Base-by-base conservation (phyloP, 2,888 invertebrate species). In the Gasteruption jaculator region DNA sequence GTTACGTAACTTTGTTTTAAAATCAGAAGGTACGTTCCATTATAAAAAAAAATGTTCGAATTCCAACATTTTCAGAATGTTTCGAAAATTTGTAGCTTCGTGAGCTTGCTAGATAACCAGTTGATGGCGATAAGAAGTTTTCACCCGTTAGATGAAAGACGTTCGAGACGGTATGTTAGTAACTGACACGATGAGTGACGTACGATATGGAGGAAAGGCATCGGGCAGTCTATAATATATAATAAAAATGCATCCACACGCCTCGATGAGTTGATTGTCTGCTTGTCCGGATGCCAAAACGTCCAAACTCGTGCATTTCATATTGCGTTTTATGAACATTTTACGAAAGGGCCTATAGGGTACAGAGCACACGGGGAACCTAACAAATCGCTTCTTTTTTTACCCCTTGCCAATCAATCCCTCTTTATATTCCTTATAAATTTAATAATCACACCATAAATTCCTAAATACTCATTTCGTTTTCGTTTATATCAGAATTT, bases 241-340 rank as follows among this genome's bases (percentile, higher is more conserved):
- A 68, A 69, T 66, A 70, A 70, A 70, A 70, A 70, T 70, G 68
- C 68, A 69, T 66, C 68, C 63, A 56, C 69, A 68, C 67, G 68
- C 63, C 70, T 70, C 68, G 70, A 70, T 70, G 68, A 68, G 68
- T 69, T 70, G 70, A 70, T 70, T 69, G 70, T 69, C 70, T 68
- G 69, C 70, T 69, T 69, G 70, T 69, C 68, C 65, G 64, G 60
- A 68, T 69, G 70, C 68, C 68, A 70, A 69, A 70, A 70, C 66
- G 68, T 70, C 68, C 61, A 54, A 68, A 68, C 65, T 66, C 63
- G 62, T 63, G 67, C 67, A 68, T 66, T 67, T 68, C 67, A 68
- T 67, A 65, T 66, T 63, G 64, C 58, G 58, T 63, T 65, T 61
- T 65, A 63, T 60, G 63, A 60, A 52, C n/a, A n/a, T n/a, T 56